A percentile compares a stretch with the other conserved stretches of the same genome.
phyloP scores from a whole-genome alignment of 2,888 invertebrate species.

The Tenthredo livida region DNA sequence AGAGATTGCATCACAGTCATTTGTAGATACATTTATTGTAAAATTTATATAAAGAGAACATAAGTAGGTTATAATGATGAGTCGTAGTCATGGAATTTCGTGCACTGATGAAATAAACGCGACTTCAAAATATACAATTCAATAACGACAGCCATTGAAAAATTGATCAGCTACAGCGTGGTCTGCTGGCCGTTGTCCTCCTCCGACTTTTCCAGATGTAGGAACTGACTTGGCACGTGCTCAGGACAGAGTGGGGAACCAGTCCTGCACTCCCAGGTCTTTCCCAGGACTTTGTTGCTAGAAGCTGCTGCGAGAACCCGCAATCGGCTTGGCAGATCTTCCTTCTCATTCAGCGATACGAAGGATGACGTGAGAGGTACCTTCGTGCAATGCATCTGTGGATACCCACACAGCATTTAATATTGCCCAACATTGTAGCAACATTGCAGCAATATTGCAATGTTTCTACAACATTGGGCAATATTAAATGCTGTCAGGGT shows the following conservation, averaged over 20 bases:
- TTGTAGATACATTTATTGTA: background rate
- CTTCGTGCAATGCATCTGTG: constrained; percentile 70
- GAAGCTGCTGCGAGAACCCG: constrained; percentile 62
- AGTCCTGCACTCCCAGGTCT: constrained; percentile 64
- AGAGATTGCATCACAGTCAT: background rate
- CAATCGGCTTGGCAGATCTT: constrained; percentile 65
- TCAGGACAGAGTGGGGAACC: constrained; percentile 63
- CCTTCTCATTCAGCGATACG: constrained; percentile 64
- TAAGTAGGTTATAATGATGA: background rate
- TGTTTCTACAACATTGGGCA: too few species aligned
- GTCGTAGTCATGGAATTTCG: background rate
- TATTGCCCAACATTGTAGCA: too few species aligned
- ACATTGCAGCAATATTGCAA: too few species aligned
- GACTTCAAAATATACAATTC: background rate
- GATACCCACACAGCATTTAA: too few species aligned
- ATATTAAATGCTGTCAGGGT: too few species aligned
- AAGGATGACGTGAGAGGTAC: constrained; percentile 66
- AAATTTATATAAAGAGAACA: background rate
- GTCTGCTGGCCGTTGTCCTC: background rate
- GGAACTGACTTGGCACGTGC: constrained; percentile 62
- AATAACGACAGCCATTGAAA: background rate
- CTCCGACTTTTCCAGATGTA: constrained; percentile 58
- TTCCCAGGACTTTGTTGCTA: constrained; percentile 60
- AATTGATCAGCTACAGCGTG: background rate
- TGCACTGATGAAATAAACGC: background rate